A percentile compares a stretch with the other conserved stretches of the same genome.
phyloP scores from a whole-genome alignment of 2,797 vertebrate species.

The Myiotriccus ornatus region DNA sequence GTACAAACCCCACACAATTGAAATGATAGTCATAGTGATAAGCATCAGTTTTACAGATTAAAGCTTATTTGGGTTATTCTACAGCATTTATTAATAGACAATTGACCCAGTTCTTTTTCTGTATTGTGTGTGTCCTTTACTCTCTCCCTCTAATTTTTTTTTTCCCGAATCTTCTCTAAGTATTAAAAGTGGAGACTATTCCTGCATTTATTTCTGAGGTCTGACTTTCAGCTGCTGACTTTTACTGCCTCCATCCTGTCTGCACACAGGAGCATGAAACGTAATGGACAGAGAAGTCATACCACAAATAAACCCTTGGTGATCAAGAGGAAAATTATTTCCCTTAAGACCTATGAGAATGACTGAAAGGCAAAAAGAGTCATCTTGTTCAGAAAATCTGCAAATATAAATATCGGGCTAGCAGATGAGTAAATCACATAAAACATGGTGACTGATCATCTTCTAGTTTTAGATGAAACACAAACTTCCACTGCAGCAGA shows the following conservation, averaged over 20 bases:
- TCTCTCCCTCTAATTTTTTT: not conserved
- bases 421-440: not conserved
- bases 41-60: not conserved
- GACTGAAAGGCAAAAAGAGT: not conserved
- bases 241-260: not conserved
- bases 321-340: not conserved
- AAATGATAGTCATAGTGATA: not conserved
- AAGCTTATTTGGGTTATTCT: not conserved
- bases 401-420: not conserved
- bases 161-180: not conserved
- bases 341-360: not conserved
- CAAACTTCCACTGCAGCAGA: not conserved
- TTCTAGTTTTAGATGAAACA: not conserved
- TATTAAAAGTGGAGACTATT: not conserved
- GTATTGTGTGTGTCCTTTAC: not conserved
- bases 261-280: not conserved
- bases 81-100: not conserved
- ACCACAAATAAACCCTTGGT: not conserved
- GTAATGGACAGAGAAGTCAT: not conserved
- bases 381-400: not conserved
- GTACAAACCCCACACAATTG: not conserved
- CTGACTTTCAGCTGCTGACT: not conserved
- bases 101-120: not conserved
- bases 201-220: not conserved
- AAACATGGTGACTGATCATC: not conserved